A percentile compares a stretch with the other conserved stretches of the same genome.
Evolutionary conservation across 2,797 vertebrate genomes (phyloP).

Genomic region (Clarias laeviceps): DNA sequence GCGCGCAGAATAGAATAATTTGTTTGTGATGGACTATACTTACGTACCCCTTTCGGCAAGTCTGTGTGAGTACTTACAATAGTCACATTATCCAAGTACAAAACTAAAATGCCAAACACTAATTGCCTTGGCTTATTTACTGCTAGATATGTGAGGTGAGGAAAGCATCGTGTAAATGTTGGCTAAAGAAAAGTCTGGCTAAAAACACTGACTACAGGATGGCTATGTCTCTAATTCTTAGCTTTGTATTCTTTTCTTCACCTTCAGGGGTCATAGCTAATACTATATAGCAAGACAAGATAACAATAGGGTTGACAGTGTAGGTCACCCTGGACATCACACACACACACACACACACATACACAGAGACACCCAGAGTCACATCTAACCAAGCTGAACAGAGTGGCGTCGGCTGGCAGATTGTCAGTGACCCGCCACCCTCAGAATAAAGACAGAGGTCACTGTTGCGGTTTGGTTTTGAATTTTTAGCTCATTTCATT

Average conservation of each 20-base stretch:
- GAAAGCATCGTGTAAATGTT: neutral
- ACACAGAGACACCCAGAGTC: neutral
- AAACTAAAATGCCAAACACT: neutral
- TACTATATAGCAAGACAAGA: slow-evolving; percentile 22
- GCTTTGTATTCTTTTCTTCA: slow-evolving; percentile 18
- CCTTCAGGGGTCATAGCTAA: slow-evolving; percentile 13
- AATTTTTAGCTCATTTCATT: slow-evolving; percentile 55
- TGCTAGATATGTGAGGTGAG: neutral
- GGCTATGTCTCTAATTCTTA: neutral
- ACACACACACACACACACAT: slow-evolving; percentile 43
- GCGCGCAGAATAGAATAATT: neutral
- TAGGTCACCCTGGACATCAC: slow-evolving; percentile 20
- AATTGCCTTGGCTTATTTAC: neutral
- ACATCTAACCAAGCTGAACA: slow-evolving; percentile 17
- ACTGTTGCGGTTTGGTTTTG: slow-evolving; percentile 59
- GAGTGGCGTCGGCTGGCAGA: slow-evolving; percentile 61
- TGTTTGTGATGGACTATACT: neutral
- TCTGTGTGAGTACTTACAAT: neutral
- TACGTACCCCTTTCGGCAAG: neutral
- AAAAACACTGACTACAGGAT: neutral
- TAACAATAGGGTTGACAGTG: slow-evolving; percentile 38
- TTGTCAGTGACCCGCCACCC: slow-evolving; percentile 57
- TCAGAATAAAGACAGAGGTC: slow-evolving; percentile 60
- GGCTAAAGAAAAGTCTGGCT: neutral
- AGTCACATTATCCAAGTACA: neutral